Base-by-base conservation (phyloP, 2,113 vertebrate species). In the Hippocampus barbouri region DNA sequence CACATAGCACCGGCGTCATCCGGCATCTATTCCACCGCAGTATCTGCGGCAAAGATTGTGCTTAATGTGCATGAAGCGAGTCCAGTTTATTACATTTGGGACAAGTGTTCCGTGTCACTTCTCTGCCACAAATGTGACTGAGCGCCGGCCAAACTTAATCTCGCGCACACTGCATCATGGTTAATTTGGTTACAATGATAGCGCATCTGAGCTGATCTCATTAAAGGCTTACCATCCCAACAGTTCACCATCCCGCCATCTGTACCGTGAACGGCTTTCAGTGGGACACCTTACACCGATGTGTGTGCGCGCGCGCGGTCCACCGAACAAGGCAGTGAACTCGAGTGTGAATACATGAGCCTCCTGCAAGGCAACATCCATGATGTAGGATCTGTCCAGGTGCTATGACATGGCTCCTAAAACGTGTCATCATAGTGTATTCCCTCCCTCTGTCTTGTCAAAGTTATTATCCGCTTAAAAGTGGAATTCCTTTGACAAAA, bases 111-210 rank as follows among this genome's bases (percentile, higher is more conserved):
- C 76, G 68, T 88, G 88, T 85, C 88, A 85, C 85, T 85, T 84
- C 75, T 76, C 74, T 71, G 75, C 80, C 73, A 87, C 80, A 87
- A 90, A 88, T 88, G 85, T 88, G 84, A 87, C 78, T 71, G 81
- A 80, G 81, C 84, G 80, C 81, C 45, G 57, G 76, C 67, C 70
- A 87, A 81, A 88, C 86, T 75, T 87, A 87, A 90, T 86, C 88
- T 80, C 83, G 79, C 79, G 82, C 63, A 82, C 82, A 81, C 80
- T 80, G 84, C 83, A 85, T 77, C 82, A 80, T 78, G 78, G 69
- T 84, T 90, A 88, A 90, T 87, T 56, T 83, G 78, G 84, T 90
- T 90, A 89, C 73, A 82, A 70, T 68, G 86, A 87, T 84, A 83
- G 76, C 77, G 82, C 83, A 89, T 88, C 83, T 78, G 78, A 72